Evolutionary conservation across 2,888 invertebrate species (phyloP), one percentile per base, ranked within the genome.

Genomic region (Drosophila pegasa): DNA sequence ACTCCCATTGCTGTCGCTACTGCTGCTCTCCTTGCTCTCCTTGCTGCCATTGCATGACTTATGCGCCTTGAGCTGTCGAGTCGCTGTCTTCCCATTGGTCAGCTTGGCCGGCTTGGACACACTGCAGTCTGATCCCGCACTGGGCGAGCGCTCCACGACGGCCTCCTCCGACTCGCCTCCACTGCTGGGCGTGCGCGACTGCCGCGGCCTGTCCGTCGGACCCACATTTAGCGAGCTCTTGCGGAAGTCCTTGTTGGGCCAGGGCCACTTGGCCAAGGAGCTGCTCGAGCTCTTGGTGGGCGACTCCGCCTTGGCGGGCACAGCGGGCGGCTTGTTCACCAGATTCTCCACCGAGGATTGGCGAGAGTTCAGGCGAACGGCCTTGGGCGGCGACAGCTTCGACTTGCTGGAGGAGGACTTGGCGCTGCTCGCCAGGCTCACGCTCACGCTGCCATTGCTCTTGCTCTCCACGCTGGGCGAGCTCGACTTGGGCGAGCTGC

Each of bases 161-260:
- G 83, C 71, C 1, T 89, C 90, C 63, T 92, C 92, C 0, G 91
- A 90, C 35, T 92, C 92, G 0, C 89, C 91, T 0, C 92, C 90
- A 10, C 90, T 91, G 71, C 91, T 92, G 3, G 92, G 91, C 0
- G 93, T 92, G 59, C 91, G 92, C 59, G 91, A 92, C 63, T 92
- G 92, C 1, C 92, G 78, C 0, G 92, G 91, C 0, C 92, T 83
- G 59, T 92, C 92, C 0, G 92, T 91, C 29, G 93, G 92, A 45
- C 93, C 94, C 92, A 95, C 95, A 91, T 96, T 96, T 14, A 96
- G 90, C 0, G 95, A 94, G 0, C 96, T 96, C 90, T 96, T 96
- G 35, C 96, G 93, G 78, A 95, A 95, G 89, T 95, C 95, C 91
- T 96, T 96, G 90, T 96, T 96, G 22, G 94, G 93, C 78, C 90